These are phyloP conservation scores for Equus quagga DNA, from an alignment of 2,113 vertebrate species.

Conservation along the genomic window DNA sequence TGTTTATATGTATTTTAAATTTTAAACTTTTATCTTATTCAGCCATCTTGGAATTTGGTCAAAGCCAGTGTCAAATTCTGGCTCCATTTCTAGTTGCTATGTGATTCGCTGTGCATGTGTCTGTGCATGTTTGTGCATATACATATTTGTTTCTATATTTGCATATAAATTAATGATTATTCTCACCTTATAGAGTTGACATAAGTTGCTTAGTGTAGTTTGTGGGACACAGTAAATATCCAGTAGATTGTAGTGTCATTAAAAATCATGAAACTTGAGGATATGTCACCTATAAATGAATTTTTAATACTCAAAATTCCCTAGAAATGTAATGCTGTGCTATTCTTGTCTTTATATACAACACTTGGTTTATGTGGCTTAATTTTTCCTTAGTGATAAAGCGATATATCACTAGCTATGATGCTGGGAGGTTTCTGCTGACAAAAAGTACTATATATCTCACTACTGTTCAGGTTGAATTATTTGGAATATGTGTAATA, in stretches of 20 bases:
- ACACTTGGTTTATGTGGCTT: neutral
- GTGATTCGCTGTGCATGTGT: neutral
- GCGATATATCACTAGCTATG: neutral
- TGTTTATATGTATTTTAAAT: neutral
- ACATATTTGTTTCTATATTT: neutral
- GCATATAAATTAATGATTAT: neutral
- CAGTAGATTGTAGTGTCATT: neutral
- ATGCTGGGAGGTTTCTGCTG: neutral
- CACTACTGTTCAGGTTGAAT: neutral
- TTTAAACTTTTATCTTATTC: neutral
- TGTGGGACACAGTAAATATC: neutral
- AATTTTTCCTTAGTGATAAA: neutral
- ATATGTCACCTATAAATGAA: neutral
- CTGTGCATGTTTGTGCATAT: neutral
- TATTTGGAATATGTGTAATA: neutral
- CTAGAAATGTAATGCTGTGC: neutral
- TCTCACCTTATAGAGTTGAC: neutral
- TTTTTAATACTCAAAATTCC: neutral
- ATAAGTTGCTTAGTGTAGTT: neutral
- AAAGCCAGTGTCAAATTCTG: neutral
- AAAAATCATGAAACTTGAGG: neutral
- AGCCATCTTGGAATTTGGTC: neutral
- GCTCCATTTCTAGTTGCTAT: neutral
- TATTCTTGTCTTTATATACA: neutral
- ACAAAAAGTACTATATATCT: neutral